Evolutionary conservation across 2,113 vertebrate species (phyloP).

Genomic region (Herpetotheres cachinnans): DNA sequence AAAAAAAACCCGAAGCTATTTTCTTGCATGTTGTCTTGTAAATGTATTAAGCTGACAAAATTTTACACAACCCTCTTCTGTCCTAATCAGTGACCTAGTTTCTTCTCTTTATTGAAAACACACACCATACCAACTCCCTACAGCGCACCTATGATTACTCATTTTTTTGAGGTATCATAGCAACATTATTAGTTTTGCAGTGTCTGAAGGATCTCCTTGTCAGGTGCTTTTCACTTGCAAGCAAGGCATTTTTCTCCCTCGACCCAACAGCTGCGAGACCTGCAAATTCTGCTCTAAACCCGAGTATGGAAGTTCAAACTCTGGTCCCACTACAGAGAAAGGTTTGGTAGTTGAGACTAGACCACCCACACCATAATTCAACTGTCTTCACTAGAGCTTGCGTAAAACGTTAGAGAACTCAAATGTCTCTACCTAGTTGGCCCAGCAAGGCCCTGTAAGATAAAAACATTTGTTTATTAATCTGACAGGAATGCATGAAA

Average conservation of each 20-base stretch:
- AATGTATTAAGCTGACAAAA: background rate
- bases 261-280: rapidly evolving
- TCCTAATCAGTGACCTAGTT: background rate
- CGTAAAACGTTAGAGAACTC: background rate
- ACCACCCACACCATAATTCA: background rate
- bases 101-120: background rate
- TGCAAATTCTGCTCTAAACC: background rate
- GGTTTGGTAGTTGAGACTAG: background rate
- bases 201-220: background rate
- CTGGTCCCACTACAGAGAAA: rapidly evolving
- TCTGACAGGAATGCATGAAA: background rate
- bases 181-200: background rate
- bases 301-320: background rate
- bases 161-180: background rate
- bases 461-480: background rate
- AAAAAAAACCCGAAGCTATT: background rate
- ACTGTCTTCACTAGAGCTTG: background rate
- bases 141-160: background rate
- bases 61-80: background rate
- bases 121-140: background rate
- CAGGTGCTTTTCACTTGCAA: background rate
- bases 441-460: background rate
- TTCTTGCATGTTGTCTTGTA: background rate
- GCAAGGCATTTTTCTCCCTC: background rate
- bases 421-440: background rate